These are phyloP conservation scores for Aeoliscus strigatus DNA, from an alignment of 2,797 vertebrate genomes.

Conservation along the genomic window DNA sequence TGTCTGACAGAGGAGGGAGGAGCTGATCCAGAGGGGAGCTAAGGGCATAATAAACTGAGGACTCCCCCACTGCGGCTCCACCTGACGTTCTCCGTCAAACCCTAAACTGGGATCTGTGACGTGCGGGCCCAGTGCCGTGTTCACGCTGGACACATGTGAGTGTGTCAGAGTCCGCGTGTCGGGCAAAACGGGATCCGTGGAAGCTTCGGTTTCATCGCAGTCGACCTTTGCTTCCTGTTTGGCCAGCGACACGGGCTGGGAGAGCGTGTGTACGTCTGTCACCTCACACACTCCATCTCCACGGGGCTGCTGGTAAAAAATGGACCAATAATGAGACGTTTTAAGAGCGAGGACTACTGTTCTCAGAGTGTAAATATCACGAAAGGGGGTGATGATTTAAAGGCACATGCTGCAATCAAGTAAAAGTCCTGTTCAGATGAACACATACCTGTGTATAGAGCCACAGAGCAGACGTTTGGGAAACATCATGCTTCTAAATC, in stretches of 20 bases:
- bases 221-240: constrained; percentile 26
- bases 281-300: constrained; percentile 45
- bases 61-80: constrained; percentile 28
- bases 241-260: constrained; percentile 8
- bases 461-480: constrained; percentile 25
- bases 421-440: not conserved
- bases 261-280: constrained; percentile 34
- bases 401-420: no score
- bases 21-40: constrained; percentile 49
- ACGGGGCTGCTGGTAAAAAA: constrained; percentile 34
- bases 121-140: constrained; percentile 17
- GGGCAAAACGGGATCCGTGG: constrained; percentile 9
- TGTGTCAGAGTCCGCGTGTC: constrained; percentile 5
- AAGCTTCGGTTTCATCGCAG: constrained; percentile 6
- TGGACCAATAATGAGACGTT: no score
- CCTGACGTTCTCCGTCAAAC: constrained; percentile 27
- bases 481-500: constrained; percentile 38
- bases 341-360: no score
- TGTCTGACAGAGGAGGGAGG: constrained; percentile 31
- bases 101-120: constrained; percentile 13
- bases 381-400: no score
- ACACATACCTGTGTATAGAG: constrained; percentile 65
- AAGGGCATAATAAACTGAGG: constrained; percentile 64
- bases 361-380: no score
- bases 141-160: constrained; percentile 28